Conservation (phyloP, 2,888 invertebrate species). For the Xestia c-nigrum region DNA sequence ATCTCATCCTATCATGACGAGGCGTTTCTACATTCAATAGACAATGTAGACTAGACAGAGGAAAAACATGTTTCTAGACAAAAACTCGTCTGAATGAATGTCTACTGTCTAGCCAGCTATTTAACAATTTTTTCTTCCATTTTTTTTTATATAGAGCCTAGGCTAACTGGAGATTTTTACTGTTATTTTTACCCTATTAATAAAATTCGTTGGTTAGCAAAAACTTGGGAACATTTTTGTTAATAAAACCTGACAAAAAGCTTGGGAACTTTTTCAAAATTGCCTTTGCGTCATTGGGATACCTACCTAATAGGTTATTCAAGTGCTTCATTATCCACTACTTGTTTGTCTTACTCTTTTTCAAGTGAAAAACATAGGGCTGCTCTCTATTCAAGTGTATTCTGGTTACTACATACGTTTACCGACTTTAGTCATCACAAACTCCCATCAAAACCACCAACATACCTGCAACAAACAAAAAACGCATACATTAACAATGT, state of each 20-base stretch:
- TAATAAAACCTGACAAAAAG: neutral
- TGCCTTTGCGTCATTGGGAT: neutral
- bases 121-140: constrained; percentile 6
- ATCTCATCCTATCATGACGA: constrained; percentile 11
- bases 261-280: neutral
- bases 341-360: neutral
- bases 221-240: neutral
- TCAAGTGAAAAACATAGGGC: neutral
- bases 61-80: constrained; percentile 13
- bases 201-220: neutral
- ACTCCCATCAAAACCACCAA: constrained; percentile 14
- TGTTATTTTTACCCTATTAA: neutral
- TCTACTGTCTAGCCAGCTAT: constrained; percentile 21
- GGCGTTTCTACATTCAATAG: constrained; percentile 26
- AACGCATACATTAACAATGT: constrained; percentile 53
- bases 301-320: neutral
- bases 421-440: neutral
- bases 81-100: constrained; percentile 36
- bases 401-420: neutral
- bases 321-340: neutral
- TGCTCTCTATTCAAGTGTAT: neutral
- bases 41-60: neutral
- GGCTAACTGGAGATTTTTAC: constrained; percentile 7
- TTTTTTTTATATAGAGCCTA: constrained; percentile 18
- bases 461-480: constrained; percentile 68